Evolutionary conservation across 2,888 invertebrate species (phyloP).

Genomic region (Mesorhabditis spiculigera): DNA sequence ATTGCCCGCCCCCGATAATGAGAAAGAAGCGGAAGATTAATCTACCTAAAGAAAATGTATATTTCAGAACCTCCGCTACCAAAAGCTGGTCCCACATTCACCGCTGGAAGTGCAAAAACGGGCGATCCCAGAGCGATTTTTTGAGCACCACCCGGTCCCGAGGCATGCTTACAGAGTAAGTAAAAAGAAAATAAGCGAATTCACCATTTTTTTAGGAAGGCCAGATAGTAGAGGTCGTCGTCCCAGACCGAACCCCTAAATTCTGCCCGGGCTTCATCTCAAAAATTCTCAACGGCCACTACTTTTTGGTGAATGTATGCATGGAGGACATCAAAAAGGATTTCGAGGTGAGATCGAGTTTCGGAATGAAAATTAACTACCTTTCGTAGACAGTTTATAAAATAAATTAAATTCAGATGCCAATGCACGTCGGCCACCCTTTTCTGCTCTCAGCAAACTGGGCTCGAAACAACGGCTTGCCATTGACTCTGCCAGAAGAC

Average conservation of each 20-base stretch:
- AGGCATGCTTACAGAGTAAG: not conserved
- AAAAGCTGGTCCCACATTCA: not conserved
- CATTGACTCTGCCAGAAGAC: too few relatives aligned
- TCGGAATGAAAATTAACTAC: too few relatives aligned
- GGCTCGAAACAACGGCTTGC: too few relatives aligned
- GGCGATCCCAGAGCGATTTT: not conserved
- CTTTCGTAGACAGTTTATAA: too few relatives aligned
- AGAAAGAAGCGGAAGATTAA: too few relatives aligned
- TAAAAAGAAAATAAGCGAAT: not conserved
- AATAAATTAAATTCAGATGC: too few relatives aligned
- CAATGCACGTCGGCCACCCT: too few relatives aligned
- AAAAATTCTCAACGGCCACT: not conserved
- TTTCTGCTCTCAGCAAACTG: too few relatives aligned
- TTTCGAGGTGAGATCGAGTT: too few relatives aligned
- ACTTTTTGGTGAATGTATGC: conserved; percentile 1
- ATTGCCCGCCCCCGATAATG: too few relatives aligned
- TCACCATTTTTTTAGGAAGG: not conserved
- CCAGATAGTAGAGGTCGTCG: not conserved
- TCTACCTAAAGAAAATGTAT: too few relatives aligned
- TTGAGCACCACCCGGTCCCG: not conserved
- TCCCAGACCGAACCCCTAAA: not conserved
- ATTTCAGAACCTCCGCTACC: not conserved
- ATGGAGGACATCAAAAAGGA: not conserved
- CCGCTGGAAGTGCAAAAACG: not conserved
- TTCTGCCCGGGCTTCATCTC: not conserved